These are phyloP conservation scores for Agraylea sexmaculata DNA, from an alignment of 1,140 invertebrate species.

Conservation along the genomic window DNA sequence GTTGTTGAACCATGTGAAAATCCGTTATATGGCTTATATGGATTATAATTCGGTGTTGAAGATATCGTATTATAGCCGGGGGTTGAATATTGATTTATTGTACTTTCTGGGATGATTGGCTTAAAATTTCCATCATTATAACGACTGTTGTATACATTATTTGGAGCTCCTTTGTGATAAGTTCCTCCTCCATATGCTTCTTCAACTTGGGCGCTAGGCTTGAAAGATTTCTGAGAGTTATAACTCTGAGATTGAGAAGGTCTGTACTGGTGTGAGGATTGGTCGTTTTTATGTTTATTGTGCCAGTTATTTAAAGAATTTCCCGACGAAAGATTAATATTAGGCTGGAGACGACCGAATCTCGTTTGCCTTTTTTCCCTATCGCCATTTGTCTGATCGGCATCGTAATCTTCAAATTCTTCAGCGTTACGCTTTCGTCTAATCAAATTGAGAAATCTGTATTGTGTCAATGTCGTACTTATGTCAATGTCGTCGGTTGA, in stretches of 20 bases:
- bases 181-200: constrained; percentile 11
- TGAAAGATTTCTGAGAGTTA: too few relatives aligned
- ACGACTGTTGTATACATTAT: constrained; percentile 5
- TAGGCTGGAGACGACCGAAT: constrained; percentile 22
- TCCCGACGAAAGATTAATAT: constrained; percentile 2
- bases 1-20: constrained; percentile 11
- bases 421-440: constrained; percentile 14
- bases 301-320: constrained; percentile 11
- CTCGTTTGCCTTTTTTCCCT: constrained; percentile 36
- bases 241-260: constrained; percentile 1
- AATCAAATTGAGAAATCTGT: constrained; percentile 5
- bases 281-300: constrained; percentile 9
- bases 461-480: constrained; percentile 12
- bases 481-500: constrained; percentile 12
- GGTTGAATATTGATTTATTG: constrained; percentile 8
- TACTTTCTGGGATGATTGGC: constrained; percentile 14
- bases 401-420: constrained; percentile 13
- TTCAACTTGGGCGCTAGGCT: constrained; percentile 18
- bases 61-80: constrained; percentile 2
- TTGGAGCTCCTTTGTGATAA: constrained; percentile 4
- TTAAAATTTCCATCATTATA: constrained; percentile 14
- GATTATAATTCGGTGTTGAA: constrained; percentile 16
- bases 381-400: constrained; percentile 26
- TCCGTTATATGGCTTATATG: constrained; percentile 9
- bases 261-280: constrained; percentile 8